Evolutionary conservation across 2,888 invertebrate genomes (phyloP).

Genomic region (Sympetrum striolatum): DNA sequence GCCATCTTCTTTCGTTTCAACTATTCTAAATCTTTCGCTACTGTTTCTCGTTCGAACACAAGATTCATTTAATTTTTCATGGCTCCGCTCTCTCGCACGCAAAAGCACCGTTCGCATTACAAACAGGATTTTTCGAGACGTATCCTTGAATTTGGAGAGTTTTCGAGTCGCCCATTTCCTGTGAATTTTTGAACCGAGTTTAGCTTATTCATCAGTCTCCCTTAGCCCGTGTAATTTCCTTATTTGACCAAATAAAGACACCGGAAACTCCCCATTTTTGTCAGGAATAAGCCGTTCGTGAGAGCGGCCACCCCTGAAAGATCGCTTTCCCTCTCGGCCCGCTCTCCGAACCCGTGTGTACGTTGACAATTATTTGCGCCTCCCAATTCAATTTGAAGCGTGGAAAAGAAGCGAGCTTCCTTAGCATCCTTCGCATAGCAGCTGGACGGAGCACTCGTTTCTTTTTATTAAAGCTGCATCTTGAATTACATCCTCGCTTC

Average conservation of each 20-base stretch:
- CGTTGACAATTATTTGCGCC: neutral
- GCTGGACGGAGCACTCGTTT: neutral
- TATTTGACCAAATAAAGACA: neutral
- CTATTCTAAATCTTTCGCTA: too few relatives aligned
- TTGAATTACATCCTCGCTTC: too few relatives aligned
- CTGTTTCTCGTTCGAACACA: too few relatives aligned
- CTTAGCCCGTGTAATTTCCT: neutral
- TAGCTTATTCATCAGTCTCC: neutral
- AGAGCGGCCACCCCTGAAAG: neutral
- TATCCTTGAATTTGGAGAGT: too few relatives aligned
- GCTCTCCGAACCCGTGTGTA: neutral
- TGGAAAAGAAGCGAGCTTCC: neutral
- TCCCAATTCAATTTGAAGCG: neutral
- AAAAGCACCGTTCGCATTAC: too few relatives aligned
- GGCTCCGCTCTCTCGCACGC: too few relatives aligned
- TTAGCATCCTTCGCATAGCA: neutral
- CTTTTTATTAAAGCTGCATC: neutral
- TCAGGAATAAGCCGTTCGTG: neutral
- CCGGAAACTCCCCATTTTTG: neutral
- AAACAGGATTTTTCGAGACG: too few relatives aligned
- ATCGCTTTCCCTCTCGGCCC: neutral
- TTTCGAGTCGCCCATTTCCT: too few relatives aligned
- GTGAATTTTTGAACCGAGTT: neutral
- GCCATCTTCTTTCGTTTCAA: too few relatives aligned
- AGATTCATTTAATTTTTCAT: too few relatives aligned